A percentile compares a stretch with the other conserved stretches of the same genome.
Evolutionary conservation across 1,140 invertebrate genomes (phyloP).

Genomic region (Cepaea nemoralis): DNA sequence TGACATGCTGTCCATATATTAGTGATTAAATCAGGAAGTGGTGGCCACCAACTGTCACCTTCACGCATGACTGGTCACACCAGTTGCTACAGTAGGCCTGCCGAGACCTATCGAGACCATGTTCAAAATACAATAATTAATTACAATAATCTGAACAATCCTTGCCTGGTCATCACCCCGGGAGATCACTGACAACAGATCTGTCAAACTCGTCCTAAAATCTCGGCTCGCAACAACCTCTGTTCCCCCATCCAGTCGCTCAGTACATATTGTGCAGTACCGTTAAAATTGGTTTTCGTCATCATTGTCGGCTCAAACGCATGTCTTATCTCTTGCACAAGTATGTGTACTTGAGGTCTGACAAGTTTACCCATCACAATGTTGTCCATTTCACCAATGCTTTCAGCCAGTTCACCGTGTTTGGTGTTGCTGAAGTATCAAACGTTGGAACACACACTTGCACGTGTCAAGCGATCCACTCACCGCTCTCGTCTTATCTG

Average conservation of each 20-base stretch:
- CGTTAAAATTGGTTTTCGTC: background rate
- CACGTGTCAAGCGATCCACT: slow-evolving; percentile 2
- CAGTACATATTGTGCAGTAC: too few relatives aligned
- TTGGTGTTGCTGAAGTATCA: background rate
- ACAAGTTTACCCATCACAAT: background rate
- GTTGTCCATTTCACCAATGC: background rate
- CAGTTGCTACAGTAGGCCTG: too few relatives aligned
- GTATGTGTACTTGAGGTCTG: background rate
- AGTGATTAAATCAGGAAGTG: too few relatives aligned
- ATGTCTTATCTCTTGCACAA: background rate
- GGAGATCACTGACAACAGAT: background rate
- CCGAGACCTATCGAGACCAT: background rate
- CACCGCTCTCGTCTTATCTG: background rate
- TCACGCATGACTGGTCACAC: too few relatives aligned
- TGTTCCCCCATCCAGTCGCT: too few relatives aligned
- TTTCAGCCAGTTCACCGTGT: background rate
- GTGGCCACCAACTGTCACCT: too few relatives aligned
- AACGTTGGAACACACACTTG: background rate
- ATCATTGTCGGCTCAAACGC: background rate
- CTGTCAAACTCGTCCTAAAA: background rate
- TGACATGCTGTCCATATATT: too few relatives aligned
- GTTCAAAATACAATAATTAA: background rate
- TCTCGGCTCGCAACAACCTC: too few relatives aligned
- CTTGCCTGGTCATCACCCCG: background rate
- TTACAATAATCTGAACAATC: slow-evolving; percentile 7